Evolutionary conservation across 2,113 vertebrate species (phyloP).

Genomic region (Carassius gibelio): DNA sequence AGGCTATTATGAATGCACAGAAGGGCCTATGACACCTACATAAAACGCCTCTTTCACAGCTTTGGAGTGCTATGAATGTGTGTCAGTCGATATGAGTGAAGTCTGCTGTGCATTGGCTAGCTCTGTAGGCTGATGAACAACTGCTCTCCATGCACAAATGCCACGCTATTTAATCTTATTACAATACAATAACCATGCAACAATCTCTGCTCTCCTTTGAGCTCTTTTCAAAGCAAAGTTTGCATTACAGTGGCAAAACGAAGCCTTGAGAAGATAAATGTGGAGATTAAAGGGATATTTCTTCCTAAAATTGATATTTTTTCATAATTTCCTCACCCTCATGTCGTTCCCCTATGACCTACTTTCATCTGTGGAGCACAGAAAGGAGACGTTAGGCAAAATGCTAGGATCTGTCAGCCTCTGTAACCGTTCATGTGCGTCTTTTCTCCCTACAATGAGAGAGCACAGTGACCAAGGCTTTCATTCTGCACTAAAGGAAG

Average conservation of each 20-base stretch:
- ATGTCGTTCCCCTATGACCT: no score
- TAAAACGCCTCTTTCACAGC: slow-evolving; percentile 25
- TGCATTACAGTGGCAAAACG: background rate
- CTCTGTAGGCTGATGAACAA: slow-evolving; percentile 34
- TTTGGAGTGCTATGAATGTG: slow-evolving; percentile 42
- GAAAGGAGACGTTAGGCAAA: no score
- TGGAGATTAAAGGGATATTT: background rate
- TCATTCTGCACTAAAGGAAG: background rate
- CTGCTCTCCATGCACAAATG: slow-evolving; percentile 38
- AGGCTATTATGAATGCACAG: slow-evolving; percentile 43
- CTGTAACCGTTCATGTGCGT: background rate
- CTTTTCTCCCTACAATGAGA: background rate
- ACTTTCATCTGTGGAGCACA: no score
- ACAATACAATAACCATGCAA: slow-evolving; percentile 12
- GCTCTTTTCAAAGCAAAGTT: background rate
- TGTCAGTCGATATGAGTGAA: slow-evolving; percentile 51
- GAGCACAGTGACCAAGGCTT: no score
- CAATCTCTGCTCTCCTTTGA: slow-evolving; percentile 6
- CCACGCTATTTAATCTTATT: slow-evolving; percentile 45
- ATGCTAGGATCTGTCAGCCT: no score
- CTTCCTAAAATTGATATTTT: background rate
- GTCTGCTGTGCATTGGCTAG: slow-evolving; percentile 43
- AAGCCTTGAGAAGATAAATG: background rate
- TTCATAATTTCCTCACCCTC: no score
- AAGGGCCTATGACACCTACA: slow-evolving; percentile 45